Evolutionary conservation across 1,140 invertebrate species (phyloP).

Genomic region (Drosophila biarmipes): DNA sequence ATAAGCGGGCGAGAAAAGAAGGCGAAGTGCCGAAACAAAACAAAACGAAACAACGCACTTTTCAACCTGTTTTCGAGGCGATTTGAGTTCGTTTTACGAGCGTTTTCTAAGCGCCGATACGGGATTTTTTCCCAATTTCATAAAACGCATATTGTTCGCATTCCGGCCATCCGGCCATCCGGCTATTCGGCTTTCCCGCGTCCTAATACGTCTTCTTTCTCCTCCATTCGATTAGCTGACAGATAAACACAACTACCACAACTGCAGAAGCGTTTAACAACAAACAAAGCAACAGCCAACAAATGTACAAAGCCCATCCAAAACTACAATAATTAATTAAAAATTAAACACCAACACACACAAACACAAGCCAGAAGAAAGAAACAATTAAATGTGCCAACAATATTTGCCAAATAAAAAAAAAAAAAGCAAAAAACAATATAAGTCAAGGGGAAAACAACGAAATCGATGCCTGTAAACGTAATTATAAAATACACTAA

Average conservation of each 20-base stretch:
- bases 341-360: constrained; percentile 3
- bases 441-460: constrained; percentile 34
- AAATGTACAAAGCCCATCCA: constrained; percentile 52
- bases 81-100: constrained; percentile 5
- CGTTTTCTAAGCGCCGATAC: constrained; percentile 7
- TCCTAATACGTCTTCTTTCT: not conserved
- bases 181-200: not conserved
- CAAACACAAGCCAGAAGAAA: not conserved
- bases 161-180: no score
- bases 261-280: constrained; percentile 13
- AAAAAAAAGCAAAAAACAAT: constrained; percentile 32
- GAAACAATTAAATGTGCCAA: constrained; percentile 43
- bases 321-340: constrained; percentile 33
- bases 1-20: constrained; percentile 26
- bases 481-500: constrained; percentile 35
- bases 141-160: constrained; percentile 3
- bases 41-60: constrained; percentile 42
- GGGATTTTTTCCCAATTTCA: no score
- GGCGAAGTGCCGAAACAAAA: constrained; percentile 66
- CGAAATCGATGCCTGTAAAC: constrained; percentile 38
- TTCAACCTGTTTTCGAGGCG: constrained; percentile 12
- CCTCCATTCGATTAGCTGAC: constrained; percentile 7
- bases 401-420: constrained; percentile 39
- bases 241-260: constrained; percentile 27
- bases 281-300: constrained; percentile 24